Percentiles rank a stretch among this genome's conserved stretches.
phyloP scores from a whole-genome alignment of 2,113 vertebrate genomes.

The Meleagris gallopavo region DNA sequence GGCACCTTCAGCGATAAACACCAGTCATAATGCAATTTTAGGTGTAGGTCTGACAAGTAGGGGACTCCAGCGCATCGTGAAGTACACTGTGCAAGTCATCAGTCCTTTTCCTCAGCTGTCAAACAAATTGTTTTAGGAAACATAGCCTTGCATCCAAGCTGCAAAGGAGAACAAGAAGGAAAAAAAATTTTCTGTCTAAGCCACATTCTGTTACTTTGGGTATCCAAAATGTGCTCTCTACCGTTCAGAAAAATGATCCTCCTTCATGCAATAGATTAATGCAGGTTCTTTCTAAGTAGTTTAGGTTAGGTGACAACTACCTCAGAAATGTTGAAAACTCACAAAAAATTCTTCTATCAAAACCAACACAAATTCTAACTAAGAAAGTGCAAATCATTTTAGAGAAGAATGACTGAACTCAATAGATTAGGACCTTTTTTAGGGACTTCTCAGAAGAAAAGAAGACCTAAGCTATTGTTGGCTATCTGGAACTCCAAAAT shows the following conservation, averaged over 20 bases:
- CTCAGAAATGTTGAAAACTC: neutral
- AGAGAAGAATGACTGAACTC: neutral
- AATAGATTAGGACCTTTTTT: neutral
- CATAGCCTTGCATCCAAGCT: neutral
- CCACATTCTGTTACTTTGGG: rapidly evolving
- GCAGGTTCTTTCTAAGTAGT: neutral
- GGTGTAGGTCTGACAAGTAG: neutral
- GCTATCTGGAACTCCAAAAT: neutral
- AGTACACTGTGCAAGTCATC: rapidly evolving
- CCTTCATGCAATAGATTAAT: neutral
- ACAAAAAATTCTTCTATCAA: neutral
- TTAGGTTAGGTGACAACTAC: neutral
- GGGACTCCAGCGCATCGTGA: neutral
- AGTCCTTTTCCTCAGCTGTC: neutral
- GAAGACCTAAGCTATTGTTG: neutral
- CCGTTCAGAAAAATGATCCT: neutral
- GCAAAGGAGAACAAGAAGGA: rapidly evolving
- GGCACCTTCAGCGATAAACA: rapidly evolving
- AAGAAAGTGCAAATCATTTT: neutral
- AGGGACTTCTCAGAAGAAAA: neutral
- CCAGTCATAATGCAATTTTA: neutral
- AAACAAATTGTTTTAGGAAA: neutral
- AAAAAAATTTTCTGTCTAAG: neutral
- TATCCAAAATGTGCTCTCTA: neutral
- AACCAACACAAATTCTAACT: neutral